Evolutionary conservation across 2,888 invertebrate species (phyloP), one percentile per base, ranked within the genome.

Genomic region (Brachynemurus nebulosus): DNA sequence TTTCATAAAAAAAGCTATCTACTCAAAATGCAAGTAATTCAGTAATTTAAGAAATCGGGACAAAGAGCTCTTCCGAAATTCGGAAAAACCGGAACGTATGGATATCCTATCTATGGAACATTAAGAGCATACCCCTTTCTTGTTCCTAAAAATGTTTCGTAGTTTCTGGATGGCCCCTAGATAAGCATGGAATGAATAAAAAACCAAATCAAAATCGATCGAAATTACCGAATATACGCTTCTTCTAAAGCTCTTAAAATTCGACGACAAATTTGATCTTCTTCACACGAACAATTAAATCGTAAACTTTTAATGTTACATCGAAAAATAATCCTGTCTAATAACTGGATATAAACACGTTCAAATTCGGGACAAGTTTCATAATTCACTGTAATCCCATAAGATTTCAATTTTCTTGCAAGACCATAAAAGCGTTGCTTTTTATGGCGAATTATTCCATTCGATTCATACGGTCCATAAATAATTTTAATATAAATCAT

Each of bases 381-480:
- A 12, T 5, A 23, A 14, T 12, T 12, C 2, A 18, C 8, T 14
- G 25, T 23, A 5, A 23, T 2, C 16, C n/a, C 12, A 14, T 8
- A 16, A 19, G 11, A n/a, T 21, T 12, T 20, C 8, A 25, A n/a
- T 34, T 52, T 54, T 58, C 57, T 49, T 42, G 54, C 42, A 18
- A 61, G 41, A 18, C 60, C 62, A 30, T 53, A 48, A 20, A 62
- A 45, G 45, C 56, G 55, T 45, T 60, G 60, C 12, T 55, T 49
- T 47, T 57, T 55, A 46, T 63, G 60, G 35, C 52, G 50, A 27
- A 62, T 57, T 11, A 59, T 46, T 4, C 62, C 61, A 49, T 60
- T 50, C 4, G 57, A 49, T 47, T 57, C 55, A 38, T 62, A 61
- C 7, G 61, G 60, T 1, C 63, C 62, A 45, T 59, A 63, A 30